Evolutionary conservation across 1,140 invertebrate species (phyloP).

Genomic region (Neotoxoptera formosana): DNA sequence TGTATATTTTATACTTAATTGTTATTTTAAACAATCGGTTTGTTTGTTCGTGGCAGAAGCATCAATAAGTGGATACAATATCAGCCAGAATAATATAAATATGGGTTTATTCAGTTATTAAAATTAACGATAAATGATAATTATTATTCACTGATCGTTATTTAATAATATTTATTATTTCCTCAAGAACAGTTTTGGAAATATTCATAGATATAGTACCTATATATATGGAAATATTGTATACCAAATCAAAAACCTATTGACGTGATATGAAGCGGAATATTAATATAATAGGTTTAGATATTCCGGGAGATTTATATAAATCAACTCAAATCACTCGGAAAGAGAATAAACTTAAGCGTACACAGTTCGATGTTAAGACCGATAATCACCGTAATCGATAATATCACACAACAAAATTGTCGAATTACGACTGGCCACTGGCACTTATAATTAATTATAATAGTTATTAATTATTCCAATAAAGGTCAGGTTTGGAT

Average conservation of each 20-base stretch:
- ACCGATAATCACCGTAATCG: not conserved
- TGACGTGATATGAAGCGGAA: not conserved
- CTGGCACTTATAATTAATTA: not conserved
- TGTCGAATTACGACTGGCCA: not conserved
- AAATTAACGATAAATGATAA: not conserved
- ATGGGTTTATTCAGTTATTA: not conserved
- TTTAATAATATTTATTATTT: slow-evolving; percentile 1
- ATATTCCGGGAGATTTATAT: not conserved
- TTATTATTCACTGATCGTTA: not conserved
- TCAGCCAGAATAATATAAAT: not conserved
- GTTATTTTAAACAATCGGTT: not conserved
- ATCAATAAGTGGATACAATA: not conserved
- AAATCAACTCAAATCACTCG: not conserved
- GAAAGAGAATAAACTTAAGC: not conserved
- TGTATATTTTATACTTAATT: not conserved
- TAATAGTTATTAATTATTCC: not conserved
- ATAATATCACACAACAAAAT: not conserved
- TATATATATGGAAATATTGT: not conserved
- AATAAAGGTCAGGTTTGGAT: not conserved
- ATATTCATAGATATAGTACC: not conserved
- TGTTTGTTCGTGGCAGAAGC: not conserved
- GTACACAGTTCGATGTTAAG: not conserved
- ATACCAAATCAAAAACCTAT: not conserved
- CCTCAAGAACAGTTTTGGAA: not conserved
- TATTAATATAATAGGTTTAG: slow-evolving; percentile 1